These are phyloP conservation scores for Endotricha flammealis DNA, from an alignment of 2,888 invertebrate genomes.

Conservation along the genomic window DNA sequence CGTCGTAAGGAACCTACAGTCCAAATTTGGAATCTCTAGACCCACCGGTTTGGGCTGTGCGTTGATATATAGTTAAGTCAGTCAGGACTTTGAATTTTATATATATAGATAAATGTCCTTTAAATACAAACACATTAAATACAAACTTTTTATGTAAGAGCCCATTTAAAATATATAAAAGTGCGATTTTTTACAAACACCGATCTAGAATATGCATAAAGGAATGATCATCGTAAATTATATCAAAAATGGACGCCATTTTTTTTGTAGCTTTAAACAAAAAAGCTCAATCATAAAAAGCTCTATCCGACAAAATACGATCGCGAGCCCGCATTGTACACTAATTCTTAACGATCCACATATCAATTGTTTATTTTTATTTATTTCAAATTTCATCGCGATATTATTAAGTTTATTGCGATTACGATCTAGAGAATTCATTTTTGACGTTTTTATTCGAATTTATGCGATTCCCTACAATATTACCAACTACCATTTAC, in stretches of 20 bases:
- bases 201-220: no score
- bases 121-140: no score
- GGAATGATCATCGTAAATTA: no score
- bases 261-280: background rate
- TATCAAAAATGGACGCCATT: background rate
- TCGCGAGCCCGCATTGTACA: conserved; percentile 47
- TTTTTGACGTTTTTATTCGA: conserved; percentile 76
- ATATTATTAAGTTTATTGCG: conserved; percentile 74
- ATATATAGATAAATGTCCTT: no score
- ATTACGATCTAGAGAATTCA: conserved; percentile 75
- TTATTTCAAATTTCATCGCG: conserved; percentile 72
- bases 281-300: conserved; percentile 20
- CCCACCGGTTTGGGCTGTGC: no score
- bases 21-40: no score
- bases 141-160: no score
- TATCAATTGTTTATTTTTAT: conserved; percentile 65
- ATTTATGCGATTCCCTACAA: conserved; percentile 65
- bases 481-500: conserved; percentile 25
- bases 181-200: no score
- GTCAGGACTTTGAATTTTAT: no score
- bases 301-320: conserved; percentile 26
- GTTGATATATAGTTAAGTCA: no score
- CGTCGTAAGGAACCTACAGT: no score
- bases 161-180: no score
- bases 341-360: conserved; percentile 62